Conservation (phyloP, 1,140 invertebrate genomes). For the Microplitis mediator region DNA sequence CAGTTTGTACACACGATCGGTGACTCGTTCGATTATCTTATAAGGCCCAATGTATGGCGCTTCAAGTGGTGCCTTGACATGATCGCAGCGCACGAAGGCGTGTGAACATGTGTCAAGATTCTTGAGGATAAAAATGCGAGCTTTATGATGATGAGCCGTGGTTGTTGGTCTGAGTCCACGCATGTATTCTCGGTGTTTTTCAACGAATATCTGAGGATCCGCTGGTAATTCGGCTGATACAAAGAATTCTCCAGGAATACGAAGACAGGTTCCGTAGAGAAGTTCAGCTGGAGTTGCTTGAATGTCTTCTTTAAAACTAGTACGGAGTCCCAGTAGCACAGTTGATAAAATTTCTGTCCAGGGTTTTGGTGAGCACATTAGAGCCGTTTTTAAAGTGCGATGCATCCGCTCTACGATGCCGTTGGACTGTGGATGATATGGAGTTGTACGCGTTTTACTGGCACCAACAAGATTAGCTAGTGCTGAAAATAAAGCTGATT, state of each 20-base stretch:
- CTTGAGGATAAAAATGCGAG: constrained; percentile 9
- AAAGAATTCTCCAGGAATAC: constrained; percentile 49
- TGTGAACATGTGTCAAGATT: constrained; percentile 23
- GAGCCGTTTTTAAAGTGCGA: constrained; percentile 30
- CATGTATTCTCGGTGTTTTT: constrained; percentile 21
- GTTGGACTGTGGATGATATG: constrained; percentile 40
- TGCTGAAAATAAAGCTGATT: constrained; percentile 23
- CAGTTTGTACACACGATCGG: not conserved
- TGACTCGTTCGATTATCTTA: not conserved
- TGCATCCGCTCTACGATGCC: constrained; percentile 30
- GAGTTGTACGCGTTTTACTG: constrained; percentile 22
- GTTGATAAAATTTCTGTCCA: constrained; percentile 20
- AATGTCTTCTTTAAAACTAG: constrained; percentile 36
- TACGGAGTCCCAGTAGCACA: constrained; percentile 31
- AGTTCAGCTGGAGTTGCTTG: constrained; percentile 43
- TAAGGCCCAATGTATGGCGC: constrained; percentile 26
- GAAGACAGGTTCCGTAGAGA: constrained; percentile 39
- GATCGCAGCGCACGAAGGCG: not conserved
- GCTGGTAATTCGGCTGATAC: not conserved
- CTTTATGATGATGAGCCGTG: constrained; percentile 29
- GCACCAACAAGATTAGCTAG: constrained; percentile 14
- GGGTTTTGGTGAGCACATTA: constrained; percentile 26
- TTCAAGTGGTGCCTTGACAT: constrained; percentile 29
- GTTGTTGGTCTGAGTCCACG: constrained; percentile 20
- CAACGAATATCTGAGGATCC: constrained; percentile 15